These are phyloP conservation scores for Macquaria ambigua DNA, from an alignment of 2,113 vertebrate genomes.

Conservation along the genomic window DNA sequence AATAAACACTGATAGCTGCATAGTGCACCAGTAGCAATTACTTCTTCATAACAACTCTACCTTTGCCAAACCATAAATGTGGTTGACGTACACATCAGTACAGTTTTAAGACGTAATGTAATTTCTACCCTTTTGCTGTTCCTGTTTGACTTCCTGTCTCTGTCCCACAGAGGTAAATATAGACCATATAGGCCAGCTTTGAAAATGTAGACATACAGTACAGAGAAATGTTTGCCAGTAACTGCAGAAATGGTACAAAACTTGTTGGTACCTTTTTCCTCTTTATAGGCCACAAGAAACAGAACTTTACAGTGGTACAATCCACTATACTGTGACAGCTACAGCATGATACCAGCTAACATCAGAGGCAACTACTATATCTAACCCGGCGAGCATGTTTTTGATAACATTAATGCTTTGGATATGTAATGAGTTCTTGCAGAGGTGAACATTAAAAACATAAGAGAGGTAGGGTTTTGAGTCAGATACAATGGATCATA, in stretches of 20 bases:
- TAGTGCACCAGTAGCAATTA: constrained; percentile 29
- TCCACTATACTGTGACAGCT: constrained; percentile 63
- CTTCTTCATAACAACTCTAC: constrained; percentile 6
- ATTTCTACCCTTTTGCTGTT: constrained; percentile 22
- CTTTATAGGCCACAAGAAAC: constrained; percentile 55
- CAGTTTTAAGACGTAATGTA: constrained; percentile 50
- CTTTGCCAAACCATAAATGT: constrained; percentile 10
- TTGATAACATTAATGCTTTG: constrained; percentile 54
- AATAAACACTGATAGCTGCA: constrained; percentile 50
- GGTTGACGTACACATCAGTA: neutral
- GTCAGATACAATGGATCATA: constrained; percentile 35
- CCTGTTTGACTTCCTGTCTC: constrained; percentile 44
- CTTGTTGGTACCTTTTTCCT: constrained; percentile 32
- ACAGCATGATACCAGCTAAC: constrained; percentile 64
- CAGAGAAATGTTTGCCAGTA: constrained; percentile 45
- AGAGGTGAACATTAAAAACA: constrained; percentile 55
- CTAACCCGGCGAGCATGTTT: constrained; percentile 51
- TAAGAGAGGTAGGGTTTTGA: constrained; percentile 76
- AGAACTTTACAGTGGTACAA: constrained; percentile 58
- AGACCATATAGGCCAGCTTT: constrained; percentile 23
- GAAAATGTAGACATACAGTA: constrained; percentile 47
- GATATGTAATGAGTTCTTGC: constrained; percentile 55
- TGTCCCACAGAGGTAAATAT: constrained; percentile 49
- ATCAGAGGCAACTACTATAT: constrained; percentile 65
- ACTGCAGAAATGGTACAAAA: constrained; percentile 38